phyloP scores from a whole-genome alignment of 2,113 vertebrate species.

The Eretmodus cyanostictus region DNA sequence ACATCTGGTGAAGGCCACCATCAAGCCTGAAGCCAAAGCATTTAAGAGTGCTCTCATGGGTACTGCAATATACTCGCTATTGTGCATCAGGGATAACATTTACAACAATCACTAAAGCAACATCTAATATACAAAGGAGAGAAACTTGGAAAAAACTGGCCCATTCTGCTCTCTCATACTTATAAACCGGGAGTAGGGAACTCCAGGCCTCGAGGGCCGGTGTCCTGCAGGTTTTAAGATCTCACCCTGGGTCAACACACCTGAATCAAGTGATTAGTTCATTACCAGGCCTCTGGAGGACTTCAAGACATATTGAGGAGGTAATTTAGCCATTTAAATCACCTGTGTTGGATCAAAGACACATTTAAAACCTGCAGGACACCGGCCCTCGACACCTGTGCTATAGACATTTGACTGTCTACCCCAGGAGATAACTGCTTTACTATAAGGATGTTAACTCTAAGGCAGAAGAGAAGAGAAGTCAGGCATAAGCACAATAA shows the following conservation, averaged over 20 bases:
- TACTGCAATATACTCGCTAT: not conserved
- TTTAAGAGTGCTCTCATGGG: not conserved
- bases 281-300: not conserved
- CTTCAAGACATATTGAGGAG: not conserved
- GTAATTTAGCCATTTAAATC: not conserved
- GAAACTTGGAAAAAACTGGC: not conserved
- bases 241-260: not conserved
- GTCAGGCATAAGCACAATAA: not conserved
- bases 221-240: not conserved
- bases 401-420: not conserved
- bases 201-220: not conserved
- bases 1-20: fast-evolving
- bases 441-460: not conserved
- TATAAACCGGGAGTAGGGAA: not conserved
- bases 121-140: not conserved
- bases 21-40: not conserved
- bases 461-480: not conserved
- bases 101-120: not conserved
- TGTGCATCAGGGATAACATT: not conserved
- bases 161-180: not conserved
- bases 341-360: not conserved
- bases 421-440: not conserved
- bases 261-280: not conserved
- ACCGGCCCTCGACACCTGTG: not conserved
- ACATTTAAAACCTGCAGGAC: not conserved